phyloP scores from a whole-genome alignment of 2,797 vertebrate genomes.

The Darevskia mixta region DNA sequence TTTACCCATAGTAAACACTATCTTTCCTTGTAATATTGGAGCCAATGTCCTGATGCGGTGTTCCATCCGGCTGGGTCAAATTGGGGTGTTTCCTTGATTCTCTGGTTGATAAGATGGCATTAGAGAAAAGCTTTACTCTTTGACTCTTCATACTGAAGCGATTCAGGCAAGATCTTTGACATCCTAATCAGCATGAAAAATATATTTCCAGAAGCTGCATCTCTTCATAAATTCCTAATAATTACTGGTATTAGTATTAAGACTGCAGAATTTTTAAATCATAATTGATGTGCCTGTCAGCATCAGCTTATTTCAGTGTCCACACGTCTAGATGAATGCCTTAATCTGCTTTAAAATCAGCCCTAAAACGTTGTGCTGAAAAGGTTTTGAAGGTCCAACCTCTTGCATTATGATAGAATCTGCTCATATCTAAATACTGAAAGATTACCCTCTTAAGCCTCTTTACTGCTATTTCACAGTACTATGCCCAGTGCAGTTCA shows the following conservation, averaged over 20 bases:
- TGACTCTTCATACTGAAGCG: background rate
- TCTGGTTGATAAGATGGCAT: background rate
- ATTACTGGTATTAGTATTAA: background rate
- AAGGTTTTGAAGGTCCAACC: background rate
- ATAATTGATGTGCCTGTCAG: background rate
- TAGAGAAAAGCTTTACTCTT: conserved; percentile 1
- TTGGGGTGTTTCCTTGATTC: background rate
- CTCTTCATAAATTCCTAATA: background rate
- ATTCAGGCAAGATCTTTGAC: background rate
- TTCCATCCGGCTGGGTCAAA: background rate
- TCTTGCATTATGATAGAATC: background rate
- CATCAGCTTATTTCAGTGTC: background rate
- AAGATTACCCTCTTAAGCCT: background rate
- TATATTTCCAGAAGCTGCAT: background rate
- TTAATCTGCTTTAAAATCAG: background rate
- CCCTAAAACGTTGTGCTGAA: background rate
- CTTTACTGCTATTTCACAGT: background rate
- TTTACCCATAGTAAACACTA: background rate
- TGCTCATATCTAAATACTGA: background rate
- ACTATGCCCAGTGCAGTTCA: background rate
- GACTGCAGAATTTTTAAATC: background rate
- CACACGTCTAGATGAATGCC: background rate
- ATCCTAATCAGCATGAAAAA: background rate
- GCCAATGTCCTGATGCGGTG: background rate
- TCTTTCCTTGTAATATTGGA: background rate